These are phyloP conservation scores for Meiosimyza platycephala DNA, from an alignment of 2,888 invertebrate genomes.

Conservation along the genomic window DNA sequence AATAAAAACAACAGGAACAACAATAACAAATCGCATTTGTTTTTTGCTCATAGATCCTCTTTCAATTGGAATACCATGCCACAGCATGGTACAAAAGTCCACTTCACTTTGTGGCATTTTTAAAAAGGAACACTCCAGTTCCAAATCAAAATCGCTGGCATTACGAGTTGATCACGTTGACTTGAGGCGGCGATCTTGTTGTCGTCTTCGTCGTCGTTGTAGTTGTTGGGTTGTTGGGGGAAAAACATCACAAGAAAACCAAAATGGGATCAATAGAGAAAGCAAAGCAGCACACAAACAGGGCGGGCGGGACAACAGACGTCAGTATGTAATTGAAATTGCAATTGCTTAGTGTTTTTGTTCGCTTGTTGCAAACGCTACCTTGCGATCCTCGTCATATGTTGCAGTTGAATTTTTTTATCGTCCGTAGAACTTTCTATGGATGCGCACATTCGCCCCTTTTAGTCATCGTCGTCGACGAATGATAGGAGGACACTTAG, in stretches of 20 bases:
- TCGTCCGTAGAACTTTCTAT: constrained; percentile 17
- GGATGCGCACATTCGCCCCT: constrained; percentile 23
- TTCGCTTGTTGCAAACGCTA: not conserved
- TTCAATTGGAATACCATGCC: constrained; percentile 12
- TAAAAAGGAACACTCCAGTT: constrained; percentile 21
- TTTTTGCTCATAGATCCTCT: constrained; percentile 26
- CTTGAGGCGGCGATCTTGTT: constrained; percentile 12
- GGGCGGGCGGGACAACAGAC: not conserved
- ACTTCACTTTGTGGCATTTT: constrained; percentile 8
- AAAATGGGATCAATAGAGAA: constrained; percentile 34
- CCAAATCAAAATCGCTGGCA: constrained; percentile 21
- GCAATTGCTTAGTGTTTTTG: constrained; percentile 19
- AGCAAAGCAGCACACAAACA: constrained; percentile 7
- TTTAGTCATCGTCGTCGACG: constrained; percentile 18
- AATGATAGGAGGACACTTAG: constrained; percentile 23
- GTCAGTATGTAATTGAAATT: constrained; percentile 26
- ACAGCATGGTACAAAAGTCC: constrained; percentile 1
- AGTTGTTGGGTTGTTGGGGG: constrained; percentile 2
- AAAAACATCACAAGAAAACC: constrained; percentile 13
- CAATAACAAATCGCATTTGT: not conserved
- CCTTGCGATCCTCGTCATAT: no score
- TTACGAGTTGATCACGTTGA: constrained; percentile 29
- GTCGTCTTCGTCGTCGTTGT: not conserved
- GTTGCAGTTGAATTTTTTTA: not conserved
- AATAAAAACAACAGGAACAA: no score